Conservation (phyloP, 2,888 invertebrate species). For the Drosophila longiperda region DNA sequence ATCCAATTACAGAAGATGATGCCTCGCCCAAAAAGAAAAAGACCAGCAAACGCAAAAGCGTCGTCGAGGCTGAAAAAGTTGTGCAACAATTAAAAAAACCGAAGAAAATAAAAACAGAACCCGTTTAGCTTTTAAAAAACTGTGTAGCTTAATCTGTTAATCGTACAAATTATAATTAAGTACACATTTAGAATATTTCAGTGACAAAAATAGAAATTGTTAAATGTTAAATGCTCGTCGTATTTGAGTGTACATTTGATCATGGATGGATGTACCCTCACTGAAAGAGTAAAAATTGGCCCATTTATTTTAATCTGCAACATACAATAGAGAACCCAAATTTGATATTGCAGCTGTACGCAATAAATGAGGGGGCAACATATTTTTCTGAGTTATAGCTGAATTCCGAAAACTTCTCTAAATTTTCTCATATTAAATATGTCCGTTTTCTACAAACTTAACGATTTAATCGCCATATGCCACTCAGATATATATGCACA, state of each 20-base stretch:
- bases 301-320: neutral
- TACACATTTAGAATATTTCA: neutral
- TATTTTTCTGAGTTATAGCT: neutral
- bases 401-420: neutral
- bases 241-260: neutral
- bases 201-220: constrained; percentile 18
- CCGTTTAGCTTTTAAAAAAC: constrained; percentile 40
- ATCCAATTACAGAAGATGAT: constrained; percentile 29
- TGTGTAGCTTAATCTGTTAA: constrained; percentile 12
- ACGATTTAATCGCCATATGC: neutral
- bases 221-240: neutral
- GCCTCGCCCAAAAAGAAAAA: constrained; percentile 44
- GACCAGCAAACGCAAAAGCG: constrained; percentile 51
- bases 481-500: neutral
- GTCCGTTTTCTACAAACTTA: neutral
- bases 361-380: neutral
- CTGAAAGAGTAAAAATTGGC: neutral
- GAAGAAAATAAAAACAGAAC: constrained; percentile 70
- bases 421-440: neutral
- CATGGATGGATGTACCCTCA: neutral
- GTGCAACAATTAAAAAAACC: constrained; percentile 47
- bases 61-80: constrained; percentile 24
- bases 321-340: neutral
- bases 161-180: constrained; percentile 37
- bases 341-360: neutral